Conservation (phyloP, 2,797 vertebrate species). For the Megalops cyprinoides region DNA sequence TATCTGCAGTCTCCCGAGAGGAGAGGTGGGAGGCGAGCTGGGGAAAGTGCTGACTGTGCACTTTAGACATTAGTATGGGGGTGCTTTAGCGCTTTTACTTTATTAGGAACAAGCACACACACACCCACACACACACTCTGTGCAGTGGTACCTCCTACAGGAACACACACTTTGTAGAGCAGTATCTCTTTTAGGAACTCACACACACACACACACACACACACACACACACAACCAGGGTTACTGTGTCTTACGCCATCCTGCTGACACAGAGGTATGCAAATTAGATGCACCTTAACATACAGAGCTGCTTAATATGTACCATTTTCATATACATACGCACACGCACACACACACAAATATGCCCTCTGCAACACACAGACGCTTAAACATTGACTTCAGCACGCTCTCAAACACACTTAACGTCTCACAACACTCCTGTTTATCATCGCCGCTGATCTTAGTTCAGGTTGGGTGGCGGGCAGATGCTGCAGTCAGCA, state of each 20-base stretch:
- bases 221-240: background rate
- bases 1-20: background rate
- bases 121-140: slow-evolving; percentile 7
- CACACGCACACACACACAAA: background rate
- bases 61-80: background rate
- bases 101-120: background rate
- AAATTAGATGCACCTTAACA: background rate
- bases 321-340: background rate
- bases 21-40: background rate
- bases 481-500: slow-evolving; percentile 53
- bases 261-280: background rate
- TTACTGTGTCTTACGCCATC: background rate
- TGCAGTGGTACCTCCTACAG: no score
- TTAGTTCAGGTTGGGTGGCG: slow-evolving; percentile 27
- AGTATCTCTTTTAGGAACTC: slow-evolving; percentile 1
- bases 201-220: slow-evolving; percentile 10
- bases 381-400: background rate
- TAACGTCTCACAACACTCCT: no score
- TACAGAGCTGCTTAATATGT: background rate
- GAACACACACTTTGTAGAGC: background rate
- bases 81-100: background rate
- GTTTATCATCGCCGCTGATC: slow-evolving; percentile 15
- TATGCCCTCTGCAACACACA: background rate
- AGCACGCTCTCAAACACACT: background rate
- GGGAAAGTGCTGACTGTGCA: background rate